Evolutionary conservation across 2,113 vertebrate genomes (phyloP), one percentile per base, ranked within the genome.

Genomic region (Paralichthys olivaceus): DNA sequence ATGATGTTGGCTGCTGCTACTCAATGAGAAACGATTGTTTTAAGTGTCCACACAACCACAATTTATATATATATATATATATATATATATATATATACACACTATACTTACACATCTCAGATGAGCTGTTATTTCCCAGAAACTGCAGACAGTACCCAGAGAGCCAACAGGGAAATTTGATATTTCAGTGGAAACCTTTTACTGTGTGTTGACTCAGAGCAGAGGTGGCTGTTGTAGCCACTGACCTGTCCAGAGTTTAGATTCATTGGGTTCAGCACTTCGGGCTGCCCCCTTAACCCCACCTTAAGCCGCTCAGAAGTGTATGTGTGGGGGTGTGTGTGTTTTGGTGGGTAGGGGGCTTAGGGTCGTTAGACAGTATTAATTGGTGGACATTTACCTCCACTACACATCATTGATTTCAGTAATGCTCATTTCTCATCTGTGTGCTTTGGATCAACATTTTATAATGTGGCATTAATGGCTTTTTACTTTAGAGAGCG

Each of bases 271-370:
- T 43, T 59, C 57, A 49, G 66, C 56, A 59, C 58, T 69, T 54
- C 22, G 67, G 74, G 56, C 69, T 55, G 72, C 65, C 59, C 74
- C 23, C 58, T 71, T 87, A 87, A 93, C 77, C 74, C 77, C 29
- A 4, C 14, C 8, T 26, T 26, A 19, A 19, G 40, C 23, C 12
- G 61, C 76, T 28, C 32, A 34, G 32, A 34, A 9, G 66, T 43
- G 49, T 17, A 4, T 1, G 25, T 19, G 56, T 17, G 55, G 4
- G 26, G 13, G 23, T 4, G 55, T 25, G 26, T 25, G 19, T 4
- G 14, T 65, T 89, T 85, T 91, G 71, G 54, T 78, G 17, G 7
- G 6, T 45, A 34, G 32, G 32, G 32, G 32, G 32, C 32, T 34
- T 9, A 34, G 32, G 8, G 51, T 61, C 37, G 62, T 77, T 79